Evolutionary conservation across 2,888 invertebrate species (phyloP).

Genomic region (Tetranychus truncatus): DNA sequence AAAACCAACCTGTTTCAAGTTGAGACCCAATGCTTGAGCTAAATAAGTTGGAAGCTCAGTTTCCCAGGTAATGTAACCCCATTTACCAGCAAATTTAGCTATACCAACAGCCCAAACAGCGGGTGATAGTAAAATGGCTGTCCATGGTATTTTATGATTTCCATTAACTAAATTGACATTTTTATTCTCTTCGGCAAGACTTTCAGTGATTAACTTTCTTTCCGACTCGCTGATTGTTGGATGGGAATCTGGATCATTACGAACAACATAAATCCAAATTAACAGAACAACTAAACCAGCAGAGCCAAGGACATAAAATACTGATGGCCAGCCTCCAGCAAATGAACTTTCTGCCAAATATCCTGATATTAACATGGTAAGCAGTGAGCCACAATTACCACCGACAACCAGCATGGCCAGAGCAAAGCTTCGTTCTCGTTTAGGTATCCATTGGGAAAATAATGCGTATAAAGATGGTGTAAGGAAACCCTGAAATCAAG

Average conservation of each 20-base stretch:
- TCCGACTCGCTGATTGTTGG: slow-evolving; percentile 31
- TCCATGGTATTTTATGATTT: slow-evolving; percentile 25
- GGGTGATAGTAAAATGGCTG: slow-evolving; percentile 23
- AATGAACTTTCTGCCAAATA: slow-evolving; percentile 30
- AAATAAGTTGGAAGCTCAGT: slow-evolving; percentile 28
- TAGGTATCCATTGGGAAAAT: slow-evolving; percentile 67
- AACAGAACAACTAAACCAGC: slow-evolving; percentile 31
- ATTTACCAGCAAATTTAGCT: slow-evolving; percentile 27
- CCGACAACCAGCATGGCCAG: slow-evolving; percentile 53
- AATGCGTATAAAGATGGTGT: slow-evolving; percentile 52
- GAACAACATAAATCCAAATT: slow-evolving; percentile 30
- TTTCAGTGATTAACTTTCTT: slow-evolving; percentile 31
- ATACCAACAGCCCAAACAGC: slow-evolving; percentile 27
- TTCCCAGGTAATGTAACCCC: slow-evolving; percentile 27
- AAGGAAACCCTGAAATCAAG: background rate
- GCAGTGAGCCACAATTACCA: slow-evolving; percentile 32
- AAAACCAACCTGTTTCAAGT: slow-evolving; percentile 22
- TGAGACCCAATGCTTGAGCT: slow-evolving; percentile 26
- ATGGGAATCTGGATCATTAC: slow-evolving; percentile 30
- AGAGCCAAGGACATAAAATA: slow-evolving; percentile 32
- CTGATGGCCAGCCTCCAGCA: slow-evolving; percentile 33
- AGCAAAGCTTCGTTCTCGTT: slow-evolving; percentile 53
- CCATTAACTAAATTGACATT: background rate
- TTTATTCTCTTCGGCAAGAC: slow-evolving; percentile 14
- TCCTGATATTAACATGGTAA: slow-evolving; percentile 33